Evolutionary conservation across 2,113 vertebrate genomes (phyloP), one percentile per base, ranked within the genome.

Genomic region (Hyaena hyaena): DNA sequence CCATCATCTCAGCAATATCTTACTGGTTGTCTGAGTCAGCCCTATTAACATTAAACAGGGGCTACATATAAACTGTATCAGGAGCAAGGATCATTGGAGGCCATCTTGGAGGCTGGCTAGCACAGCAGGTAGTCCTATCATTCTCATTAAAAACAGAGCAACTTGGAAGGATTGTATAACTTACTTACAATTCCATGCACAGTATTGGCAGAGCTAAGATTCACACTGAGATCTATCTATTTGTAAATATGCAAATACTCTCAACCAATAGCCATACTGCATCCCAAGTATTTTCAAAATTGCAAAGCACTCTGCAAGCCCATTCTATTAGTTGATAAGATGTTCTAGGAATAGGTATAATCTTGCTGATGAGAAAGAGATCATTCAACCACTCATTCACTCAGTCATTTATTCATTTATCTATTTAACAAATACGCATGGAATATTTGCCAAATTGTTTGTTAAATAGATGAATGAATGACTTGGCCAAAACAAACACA

Each of bases 271-370:
- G 39, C 45, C 24, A 15, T 79, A 23, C 7, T 8, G 8, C 26
- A 63, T 80, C 48, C 45, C 63, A 50, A 26, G 55, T 48, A 48
- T 50, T 89, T 95, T 94, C 79, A 79, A 92, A 95, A 97, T 35
- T 53, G 33, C 9, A n/a, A 86, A 91, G 33, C 31, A 19, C 39
- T 76, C 73, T 53, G 39, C 53, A 68, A 58, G 33, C 58, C 50
- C 21, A 87, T 68, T 92, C 33, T 71, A 1, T 63, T 94, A 81
- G 45, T 90, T 73, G 50, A 26, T 61, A 87, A 45, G 33, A 11
- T 89, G 31, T 80, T 86, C n/a, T 31, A 86, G 66, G 43, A 82
- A 84, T 77, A 77, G 68, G 24, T 79, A 23, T 79, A 55, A 83
- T 87, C 87, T 97, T 83, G 24, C 16, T 74, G 66, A 80, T 90